Conservation (phyloP, 2,113 vertebrate genomes). For the Mormyrus lacerda region DNA sequence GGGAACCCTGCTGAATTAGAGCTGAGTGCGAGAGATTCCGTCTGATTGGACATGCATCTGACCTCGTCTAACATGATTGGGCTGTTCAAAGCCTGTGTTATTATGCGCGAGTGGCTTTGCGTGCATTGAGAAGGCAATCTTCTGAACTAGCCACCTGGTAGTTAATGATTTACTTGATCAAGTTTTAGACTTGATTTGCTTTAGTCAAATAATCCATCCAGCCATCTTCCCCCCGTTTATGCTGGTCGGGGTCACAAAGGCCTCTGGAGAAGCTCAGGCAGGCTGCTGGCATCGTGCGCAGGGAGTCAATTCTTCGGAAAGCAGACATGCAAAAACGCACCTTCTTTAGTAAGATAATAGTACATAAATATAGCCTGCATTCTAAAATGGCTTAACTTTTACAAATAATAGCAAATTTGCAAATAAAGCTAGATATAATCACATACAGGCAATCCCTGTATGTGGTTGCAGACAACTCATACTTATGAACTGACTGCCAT, state of each 20-base stretch:
- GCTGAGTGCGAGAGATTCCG: not conserved
- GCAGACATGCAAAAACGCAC: not conserved
- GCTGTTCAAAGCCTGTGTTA: not conserved
- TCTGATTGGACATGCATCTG: not conserved
- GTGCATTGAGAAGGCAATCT: not conserved
- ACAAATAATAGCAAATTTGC: not conserved
- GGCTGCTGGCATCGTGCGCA: not conserved
- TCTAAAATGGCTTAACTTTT: not conserved
- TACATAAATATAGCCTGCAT: not conserved
- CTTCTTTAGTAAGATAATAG: not conserved
- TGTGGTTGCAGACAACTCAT: too few species aligned
- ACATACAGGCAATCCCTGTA: not conserved
- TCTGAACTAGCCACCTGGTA: not conserved
- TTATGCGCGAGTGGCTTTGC: not conserved
- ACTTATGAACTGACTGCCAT: too few species aligned
- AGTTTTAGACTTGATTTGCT: not conserved
- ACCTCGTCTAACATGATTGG: not conserved
- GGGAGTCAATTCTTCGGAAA: not conserved
- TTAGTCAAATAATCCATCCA: not conserved
- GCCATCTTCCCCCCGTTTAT: not conserved
- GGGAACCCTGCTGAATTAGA: not conserved
- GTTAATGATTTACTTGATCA: not conserved
- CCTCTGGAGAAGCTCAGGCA: not conserved
- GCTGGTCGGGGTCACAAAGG: not conserved
- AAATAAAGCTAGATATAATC: not conserved